A percentile compares a stretch with the other conserved stretches of the same genome.
Conservation (phyloP, 2,888 invertebrate species). For the Agrochola lota region DNA sequence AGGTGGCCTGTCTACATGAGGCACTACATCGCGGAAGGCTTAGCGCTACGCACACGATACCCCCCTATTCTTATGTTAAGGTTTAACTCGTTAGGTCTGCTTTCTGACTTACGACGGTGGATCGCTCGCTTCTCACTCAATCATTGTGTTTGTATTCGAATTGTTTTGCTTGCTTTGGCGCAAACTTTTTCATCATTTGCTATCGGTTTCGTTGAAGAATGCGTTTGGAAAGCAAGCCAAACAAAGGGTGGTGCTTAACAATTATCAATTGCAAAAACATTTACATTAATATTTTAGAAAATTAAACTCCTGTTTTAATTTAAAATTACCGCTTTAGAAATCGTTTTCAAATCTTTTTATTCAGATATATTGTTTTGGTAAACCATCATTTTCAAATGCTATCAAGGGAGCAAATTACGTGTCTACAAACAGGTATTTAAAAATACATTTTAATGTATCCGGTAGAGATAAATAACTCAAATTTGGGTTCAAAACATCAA, state of each 20-base stretch:
- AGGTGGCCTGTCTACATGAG: slow-evolving; percentile 77
- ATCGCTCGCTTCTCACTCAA: slow-evolving; percentile 88
- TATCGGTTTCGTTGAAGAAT: slow-evolving; percentile 54
- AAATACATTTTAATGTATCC: slow-evolving; percentile 22
- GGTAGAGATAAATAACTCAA: slow-evolving; percentile 15
- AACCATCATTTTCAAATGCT: not conserved
- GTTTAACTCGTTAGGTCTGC: slow-evolving; percentile 84
- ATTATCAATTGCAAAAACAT: slow-evolving; percentile 21
- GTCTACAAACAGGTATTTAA: not conserved
- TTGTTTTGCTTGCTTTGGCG: slow-evolving; percentile 89
- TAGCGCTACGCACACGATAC: slow-evolving; percentile 79
- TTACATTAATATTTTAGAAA: slow-evolving; percentile 4
- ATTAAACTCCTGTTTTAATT: too few species aligned
- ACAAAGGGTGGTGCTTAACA: slow-evolving; percentile 43
- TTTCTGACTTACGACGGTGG: slow-evolving; percentile 83
- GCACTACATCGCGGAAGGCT: slow-evolving; percentile 84
- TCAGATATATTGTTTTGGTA: not conserved
- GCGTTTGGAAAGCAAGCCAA: slow-evolving; percentile 64
- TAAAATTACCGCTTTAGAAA: too few species aligned
- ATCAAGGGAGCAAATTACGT: not conserved
- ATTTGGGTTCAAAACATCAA: not conserved
- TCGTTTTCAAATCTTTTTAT: slow-evolving; percentile 5
- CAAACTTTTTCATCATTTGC: slow-evolving; percentile 68
- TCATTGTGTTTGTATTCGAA: slow-evolving; percentile 86
- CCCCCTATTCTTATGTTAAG: slow-evolving; percentile 76